Evolutionary conservation across 2,113 vertebrate species (phyloP).

Genomic region (Hippopotamus amphibius): DNA sequence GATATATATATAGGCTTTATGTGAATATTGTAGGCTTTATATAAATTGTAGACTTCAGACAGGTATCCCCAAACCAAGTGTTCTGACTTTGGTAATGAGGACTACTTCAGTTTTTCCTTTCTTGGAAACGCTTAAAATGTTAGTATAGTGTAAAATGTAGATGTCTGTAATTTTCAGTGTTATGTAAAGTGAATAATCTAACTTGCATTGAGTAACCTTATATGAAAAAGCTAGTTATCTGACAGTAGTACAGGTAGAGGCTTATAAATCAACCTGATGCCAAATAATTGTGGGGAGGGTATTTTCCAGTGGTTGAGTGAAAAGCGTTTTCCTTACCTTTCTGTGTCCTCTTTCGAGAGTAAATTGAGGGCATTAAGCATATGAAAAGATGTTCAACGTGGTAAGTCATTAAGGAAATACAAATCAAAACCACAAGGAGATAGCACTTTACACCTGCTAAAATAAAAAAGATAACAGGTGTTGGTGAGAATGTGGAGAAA

Average conservation of each 20-base stretch:
- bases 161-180: not conserved
- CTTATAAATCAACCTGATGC: not conserved
- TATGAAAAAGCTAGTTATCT: constrained; percentile 5
- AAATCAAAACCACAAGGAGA: not conserved
- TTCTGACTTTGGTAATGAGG: constrained; percentile 52
- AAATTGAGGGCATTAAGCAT: not conserved
- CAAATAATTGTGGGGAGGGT: not conserved
- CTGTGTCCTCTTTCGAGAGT: not conserved
- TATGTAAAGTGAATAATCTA: constrained; percentile 27
- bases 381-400: not conserved
- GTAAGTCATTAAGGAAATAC: not conserved
- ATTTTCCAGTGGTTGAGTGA: constrained; percentile 21
- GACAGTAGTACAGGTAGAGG: not conserved
- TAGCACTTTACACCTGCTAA: not conserved
- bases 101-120: constrained; percentile 36
- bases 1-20: not conserved
- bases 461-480: not conserved
- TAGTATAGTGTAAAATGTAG: not conserved
- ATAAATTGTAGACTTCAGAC: constrained; percentile 34
- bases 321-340: constrained; percentile 16
- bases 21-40: not conserved
- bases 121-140: not conserved
- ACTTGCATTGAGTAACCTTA: not conserved
- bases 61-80: not conserved
- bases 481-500: not conserved